These are phyloP conservation scores for Heliconius hermathena DNA, from an alignment of 1,140 invertebrate genomes.

Conservation along the genomic window DNA sequence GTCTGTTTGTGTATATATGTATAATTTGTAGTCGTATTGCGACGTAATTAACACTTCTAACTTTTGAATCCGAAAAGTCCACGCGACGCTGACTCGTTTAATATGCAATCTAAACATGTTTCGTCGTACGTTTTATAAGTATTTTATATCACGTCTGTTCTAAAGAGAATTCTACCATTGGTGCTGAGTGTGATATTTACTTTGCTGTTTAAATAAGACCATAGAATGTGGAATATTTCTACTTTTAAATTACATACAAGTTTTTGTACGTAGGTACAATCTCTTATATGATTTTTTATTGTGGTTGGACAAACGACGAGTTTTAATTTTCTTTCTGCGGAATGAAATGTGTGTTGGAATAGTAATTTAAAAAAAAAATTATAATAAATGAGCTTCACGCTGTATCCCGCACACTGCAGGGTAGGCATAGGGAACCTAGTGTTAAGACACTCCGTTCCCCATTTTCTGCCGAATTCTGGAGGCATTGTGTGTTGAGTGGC, in stretches of 20 bases:
- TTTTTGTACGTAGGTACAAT: conserved; percentile 14
- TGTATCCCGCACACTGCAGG: no score
- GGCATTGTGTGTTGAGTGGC: no score
- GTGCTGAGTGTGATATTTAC: conserved; percentile 31
- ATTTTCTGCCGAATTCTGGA: no score
- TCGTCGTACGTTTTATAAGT: conserved; percentile 17
- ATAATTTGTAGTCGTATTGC: conserved; percentile 3
- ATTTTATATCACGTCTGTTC: conserved; percentile 20
- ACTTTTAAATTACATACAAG: conserved; percentile 23
- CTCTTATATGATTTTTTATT: conserved; percentile 22
- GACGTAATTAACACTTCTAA: conserved; percentile 20
- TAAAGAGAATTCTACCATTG: conserved; percentile 24
- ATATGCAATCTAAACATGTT: conserved; percentile 31
- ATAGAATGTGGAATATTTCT: conserved; percentile 15
- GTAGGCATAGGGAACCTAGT: no score
- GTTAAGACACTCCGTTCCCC: no score
- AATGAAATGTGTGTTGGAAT: conserved; percentile 11
- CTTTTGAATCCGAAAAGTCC: conserved; percentile 17
- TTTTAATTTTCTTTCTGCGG: conserved; percentile 16
- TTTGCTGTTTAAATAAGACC: conserved; percentile 36
- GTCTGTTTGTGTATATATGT: not conserved
- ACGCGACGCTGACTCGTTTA: conserved; percentile 17
- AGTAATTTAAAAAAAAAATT: not conserved
- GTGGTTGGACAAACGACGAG: not conserved
- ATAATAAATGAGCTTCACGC: no score